Evolutionary conservation across 2,888 invertebrate genomes (phyloP).

Genomic region (Lomographa bimaculata): DNA sequence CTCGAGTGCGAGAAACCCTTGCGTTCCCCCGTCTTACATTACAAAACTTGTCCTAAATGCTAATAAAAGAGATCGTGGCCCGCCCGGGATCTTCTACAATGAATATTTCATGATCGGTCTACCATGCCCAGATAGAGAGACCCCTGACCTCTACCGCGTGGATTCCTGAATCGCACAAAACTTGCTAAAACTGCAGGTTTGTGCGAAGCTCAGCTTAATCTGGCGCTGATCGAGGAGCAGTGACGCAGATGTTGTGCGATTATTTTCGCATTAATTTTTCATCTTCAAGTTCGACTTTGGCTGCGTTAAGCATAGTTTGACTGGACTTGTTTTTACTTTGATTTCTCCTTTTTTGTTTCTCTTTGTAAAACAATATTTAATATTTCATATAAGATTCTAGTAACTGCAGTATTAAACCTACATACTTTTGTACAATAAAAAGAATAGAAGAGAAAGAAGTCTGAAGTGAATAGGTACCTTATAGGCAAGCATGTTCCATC

Average conservation of each 20-base stretch:
- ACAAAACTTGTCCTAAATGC: slow-evolving; percentile 71
- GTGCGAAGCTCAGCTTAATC: slow-evolving; percentile 38
- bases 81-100: slow-evolving; percentile 52
- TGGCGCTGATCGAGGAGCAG: slow-evolving; percentile 46
- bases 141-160: slow-evolving; percentile 31
- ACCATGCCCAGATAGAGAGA: slow-evolving; percentile 48
- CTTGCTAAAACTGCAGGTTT: slow-evolving; percentile 26
- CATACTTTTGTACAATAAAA: no score
- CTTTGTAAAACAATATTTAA: neutral
- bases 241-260: slow-evolving; percentile 65
- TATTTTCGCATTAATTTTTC: slow-evolving; percentile 70
- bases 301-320: slow-evolving; percentile 48
- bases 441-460: no score
- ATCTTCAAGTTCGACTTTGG: slow-evolving; percentile 52
- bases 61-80: slow-evolving; percentile 65
- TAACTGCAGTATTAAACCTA: no score
- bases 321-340: slow-evolving; percentile 35
- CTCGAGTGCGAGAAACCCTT: slow-evolving; percentile 49
- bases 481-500: no score
- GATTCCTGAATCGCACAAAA: slow-evolving; percentile 24
- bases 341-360: slow-evolving; percentile 14
- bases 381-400: no score
- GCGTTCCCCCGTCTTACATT: slow-evolving; percentile 50
- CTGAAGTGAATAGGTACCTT: no score
- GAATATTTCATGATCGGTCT: slow-evolving; percentile 69